phyloP scores from a whole-genome alignment of 2,113 vertebrate species.

The Holacanthus passer region DNA sequence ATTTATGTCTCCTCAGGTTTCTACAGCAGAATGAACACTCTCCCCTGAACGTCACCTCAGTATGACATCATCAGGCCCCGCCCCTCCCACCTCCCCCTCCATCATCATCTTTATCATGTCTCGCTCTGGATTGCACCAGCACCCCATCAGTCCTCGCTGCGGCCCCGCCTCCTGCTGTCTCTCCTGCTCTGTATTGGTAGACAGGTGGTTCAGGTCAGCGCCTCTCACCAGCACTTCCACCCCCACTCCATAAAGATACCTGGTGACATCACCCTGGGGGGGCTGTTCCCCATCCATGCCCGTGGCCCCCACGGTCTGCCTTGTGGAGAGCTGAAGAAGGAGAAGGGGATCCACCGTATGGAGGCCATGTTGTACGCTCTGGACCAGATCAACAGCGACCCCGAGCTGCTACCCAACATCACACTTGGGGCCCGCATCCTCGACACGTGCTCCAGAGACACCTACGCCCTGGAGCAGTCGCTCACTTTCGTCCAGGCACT shows the following conservation, averaged over 20 bases:
- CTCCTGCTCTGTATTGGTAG: constrained; percentile 66
- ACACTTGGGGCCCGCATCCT: constrained; percentile 91
- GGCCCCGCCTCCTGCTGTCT: constrained; percentile 70
- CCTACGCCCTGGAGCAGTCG: constrained; percentile 92
- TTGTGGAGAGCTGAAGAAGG: constrained; percentile 92
- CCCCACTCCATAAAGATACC: constrained; percentile 89
- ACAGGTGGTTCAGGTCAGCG: constrained; percentile 33
- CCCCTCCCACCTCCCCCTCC: not conserved
- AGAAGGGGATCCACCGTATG: constrained; percentile 93
- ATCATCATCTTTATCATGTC: constrained; percentile 1
- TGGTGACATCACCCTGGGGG: constrained; percentile 91
- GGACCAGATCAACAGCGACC: constrained; percentile 91
- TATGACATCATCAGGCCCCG: constrained; percentile 70
- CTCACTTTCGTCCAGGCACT: constrained; percentile 92
- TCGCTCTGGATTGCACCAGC: constrained; percentile 32
- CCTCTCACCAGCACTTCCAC: constrained; percentile 81
- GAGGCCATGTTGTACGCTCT: constrained; percentile 95
- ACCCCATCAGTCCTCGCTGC: not conserved
- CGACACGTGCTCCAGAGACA: constrained; percentile 93
- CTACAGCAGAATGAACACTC: constrained; percentile 68
- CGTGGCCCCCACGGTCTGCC: constrained; percentile 88
- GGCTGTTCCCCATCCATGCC: constrained; percentile 92
- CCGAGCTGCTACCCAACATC: constrained; percentile 89
- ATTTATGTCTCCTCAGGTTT: constrained; percentile 55
- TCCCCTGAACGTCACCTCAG: constrained; percentile 42